Evolutionary conservation across 1,140 invertebrate species (phyloP).

Genomic region (Cylas formicarius): DNA sequence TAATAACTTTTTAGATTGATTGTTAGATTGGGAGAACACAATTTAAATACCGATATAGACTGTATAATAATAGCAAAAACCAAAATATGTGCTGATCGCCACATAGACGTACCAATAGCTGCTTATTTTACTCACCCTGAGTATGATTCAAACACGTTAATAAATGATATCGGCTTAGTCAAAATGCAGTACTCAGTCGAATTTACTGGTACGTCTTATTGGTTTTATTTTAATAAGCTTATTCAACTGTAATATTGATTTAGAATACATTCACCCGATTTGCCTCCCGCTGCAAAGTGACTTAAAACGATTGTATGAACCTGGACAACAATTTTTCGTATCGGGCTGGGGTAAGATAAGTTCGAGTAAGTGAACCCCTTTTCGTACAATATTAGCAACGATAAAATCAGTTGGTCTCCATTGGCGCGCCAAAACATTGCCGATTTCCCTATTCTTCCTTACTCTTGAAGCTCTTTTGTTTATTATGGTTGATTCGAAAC

Average conservation of each 20-base stretch:
- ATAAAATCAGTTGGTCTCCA: too few relatives aligned
- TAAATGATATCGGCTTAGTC: slow-evolving; percentile 74
- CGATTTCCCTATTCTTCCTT: too few relatives aligned
- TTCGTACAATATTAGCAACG: too few relatives aligned
- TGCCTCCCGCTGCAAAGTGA: slow-evolving; percentile 53
- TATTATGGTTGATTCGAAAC: too few relatives aligned
- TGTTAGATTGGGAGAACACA: slow-evolving; percentile 71
- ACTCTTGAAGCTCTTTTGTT: too few relatives aligned
- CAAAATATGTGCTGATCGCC: slow-evolving; percentile 39
- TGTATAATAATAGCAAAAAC: slow-evolving; percentile 41
- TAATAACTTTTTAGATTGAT: too few relatives aligned
- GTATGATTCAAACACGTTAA: slow-evolving; percentile 63
- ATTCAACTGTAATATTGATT: slow-evolving; percentile 7
- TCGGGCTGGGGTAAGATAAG: slow-evolving; percentile 43
- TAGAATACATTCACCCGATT: slow-evolving; percentile 59
- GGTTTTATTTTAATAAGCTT: background rate
- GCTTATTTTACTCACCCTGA: slow-evolving; percentile 40
- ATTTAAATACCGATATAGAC: slow-evolving; percentile 50
- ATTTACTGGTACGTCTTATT: slow-evolving; percentile 23
- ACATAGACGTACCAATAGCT: slow-evolving; percentile 40
- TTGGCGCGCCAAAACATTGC: too few relatives aligned
- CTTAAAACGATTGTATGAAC: slow-evolving; percentile 10
- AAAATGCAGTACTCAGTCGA: slow-evolving; percentile 60
- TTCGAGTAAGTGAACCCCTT: slow-evolving; percentile 16
- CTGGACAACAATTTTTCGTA: slow-evolving; percentile 26